These are phyloP conservation scores for Mercenaria mercenaria DNA, from an alignment of 1,140 invertebrate genomes.

Conservation along the genomic window DNA sequence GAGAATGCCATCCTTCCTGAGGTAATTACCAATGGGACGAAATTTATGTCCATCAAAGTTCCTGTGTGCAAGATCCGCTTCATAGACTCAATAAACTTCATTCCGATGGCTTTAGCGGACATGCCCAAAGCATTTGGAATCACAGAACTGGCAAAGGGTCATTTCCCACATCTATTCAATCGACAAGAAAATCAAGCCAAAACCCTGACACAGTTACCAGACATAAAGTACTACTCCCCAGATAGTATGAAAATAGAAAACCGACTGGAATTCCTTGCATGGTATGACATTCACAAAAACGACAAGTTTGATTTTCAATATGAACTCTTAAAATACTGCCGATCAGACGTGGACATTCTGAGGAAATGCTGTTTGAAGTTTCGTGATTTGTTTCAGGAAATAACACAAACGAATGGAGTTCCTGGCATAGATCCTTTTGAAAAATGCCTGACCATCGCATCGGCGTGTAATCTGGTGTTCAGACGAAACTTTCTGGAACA, in stretches of 20 bases:
- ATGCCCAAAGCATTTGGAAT: slow-evolving; percentile 27
- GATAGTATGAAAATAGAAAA: slow-evolving; percentile 23
- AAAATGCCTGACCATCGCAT: slow-evolving; percentile 26
- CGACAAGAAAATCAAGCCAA: neutral
- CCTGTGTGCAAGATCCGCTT: slow-evolving; percentile 10
- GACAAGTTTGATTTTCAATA: slow-evolving; percentile 24
- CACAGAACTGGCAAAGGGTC: slow-evolving; percentile 47
- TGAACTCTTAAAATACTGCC: slow-evolving; percentile 25
- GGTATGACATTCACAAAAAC: slow-evolving; percentile 8
- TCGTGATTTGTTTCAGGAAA: neutral
- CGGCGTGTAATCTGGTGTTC: slow-evolving; percentile 19
- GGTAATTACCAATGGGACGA: slow-evolving; percentile 13
- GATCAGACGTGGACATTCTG: slow-evolving; percentile 58
- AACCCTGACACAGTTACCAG: neutral
- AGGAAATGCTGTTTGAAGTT: slow-evolving; percentile 26
- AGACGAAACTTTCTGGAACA: neutral
- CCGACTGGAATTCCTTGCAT: slow-evolving; percentile 11
- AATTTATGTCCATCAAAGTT: slow-evolving; percentile 35
- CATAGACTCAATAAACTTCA: slow-evolving; percentile 44
- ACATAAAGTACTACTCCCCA: neutral
- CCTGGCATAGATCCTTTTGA: neutral
- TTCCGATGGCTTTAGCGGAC: slow-evolving; percentile 17
- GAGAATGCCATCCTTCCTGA: slow-evolving; percentile 1
- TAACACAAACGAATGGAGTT: neutral
- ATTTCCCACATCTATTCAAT: slow-evolving; percentile 56